Evolutionary conservation across 2,888 invertebrate species (phyloP), one percentile per base, ranked within the genome.

Genomic region (Agonopterix alstromeriana): DNA sequence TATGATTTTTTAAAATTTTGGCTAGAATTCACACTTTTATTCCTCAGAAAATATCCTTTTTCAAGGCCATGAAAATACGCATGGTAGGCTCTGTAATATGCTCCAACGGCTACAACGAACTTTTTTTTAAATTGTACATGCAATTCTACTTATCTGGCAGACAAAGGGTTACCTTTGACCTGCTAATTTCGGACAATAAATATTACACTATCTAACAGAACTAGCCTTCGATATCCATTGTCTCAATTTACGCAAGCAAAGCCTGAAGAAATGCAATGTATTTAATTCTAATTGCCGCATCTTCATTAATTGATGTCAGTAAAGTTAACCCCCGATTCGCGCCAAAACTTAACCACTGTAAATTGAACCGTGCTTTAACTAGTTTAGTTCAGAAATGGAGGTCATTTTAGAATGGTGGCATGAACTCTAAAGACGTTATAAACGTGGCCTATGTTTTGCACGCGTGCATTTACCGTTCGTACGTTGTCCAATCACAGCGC

Each of bases 221-320:
- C 35, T 58, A 67, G 57, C 76, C 73, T 74, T 77, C 71, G 55
- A 48, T 48, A 51, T 55, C 53, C 66, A 72, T 77, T 78, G 76
- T 77, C 53, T 67, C 59, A 55, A 61, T 67, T 79, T 80, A 70
- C 73, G 77, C 70, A 77, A 76, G 60, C 56, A 52, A 58, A 56
- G 50, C 57, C 60, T 54, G 63, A 65, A 27, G 27, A 58, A 60
- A 61, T 60, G 48, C 52, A 42, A 52, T 57, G 59, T 56, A 46
- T 64, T 54, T 57, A 48, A 58, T 65, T 64, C 69, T 75, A 78
- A 78, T 80, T 78, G 72, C 67, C 59, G 68, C 68, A 76, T 74
- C 73, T 76, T 75, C 74, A 77, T 79, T 77, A 80, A 77, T 79
- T 72, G 48, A 54, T 72, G 63, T 61, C 60, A 61, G 61, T 66